Conservation (phyloP, 1,140 invertebrate genomes). For the Thalassaphorura encarpata region DNA sequence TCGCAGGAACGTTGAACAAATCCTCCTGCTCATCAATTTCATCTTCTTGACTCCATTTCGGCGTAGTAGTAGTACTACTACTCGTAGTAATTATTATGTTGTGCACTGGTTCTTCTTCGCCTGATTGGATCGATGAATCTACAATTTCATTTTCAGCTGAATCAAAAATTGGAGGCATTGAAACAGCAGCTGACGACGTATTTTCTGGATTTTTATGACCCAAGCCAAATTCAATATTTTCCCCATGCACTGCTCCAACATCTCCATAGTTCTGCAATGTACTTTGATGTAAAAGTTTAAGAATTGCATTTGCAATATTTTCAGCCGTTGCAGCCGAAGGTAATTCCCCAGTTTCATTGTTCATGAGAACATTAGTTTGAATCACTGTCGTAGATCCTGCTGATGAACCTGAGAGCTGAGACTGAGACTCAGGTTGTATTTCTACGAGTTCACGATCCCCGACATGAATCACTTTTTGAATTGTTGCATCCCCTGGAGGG, state of each 20-base stretch:
- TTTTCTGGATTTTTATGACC: background rate
- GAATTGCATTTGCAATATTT: conserved; percentile 23
- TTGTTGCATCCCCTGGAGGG: conserved; percentile 6
- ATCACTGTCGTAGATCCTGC: background rate
- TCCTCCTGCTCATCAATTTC: background rate
- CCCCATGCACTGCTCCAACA: too few relatives aligned
- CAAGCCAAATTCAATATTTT: too few relatives aligned
- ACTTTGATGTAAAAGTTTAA: conserved; percentile 15
- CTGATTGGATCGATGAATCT: background rate
- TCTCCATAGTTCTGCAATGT: too few relatives aligned
- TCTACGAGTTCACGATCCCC: background rate
- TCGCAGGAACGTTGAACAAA: background rate
- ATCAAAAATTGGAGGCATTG: background rate
- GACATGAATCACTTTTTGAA: conserved; percentile 19
- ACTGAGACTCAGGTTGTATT: background rate
- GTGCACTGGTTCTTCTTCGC: background rate
- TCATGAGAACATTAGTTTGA: background rate
- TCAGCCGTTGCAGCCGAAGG: conserved; percentile 13
- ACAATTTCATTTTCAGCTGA: background rate
- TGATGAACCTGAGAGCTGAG: background rate
- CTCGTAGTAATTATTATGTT: background rate
- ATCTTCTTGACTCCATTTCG: background rate
- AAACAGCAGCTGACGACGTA: background rate
- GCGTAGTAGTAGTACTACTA: too few relatives aligned
- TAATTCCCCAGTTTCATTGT: background rate